Percentiles rank a stretch among this genome's conserved stretches.
Evolutionary conservation across 2,113 vertebrate species (phyloP).

Genomic region (Todiramphus saurophagus): DNA sequence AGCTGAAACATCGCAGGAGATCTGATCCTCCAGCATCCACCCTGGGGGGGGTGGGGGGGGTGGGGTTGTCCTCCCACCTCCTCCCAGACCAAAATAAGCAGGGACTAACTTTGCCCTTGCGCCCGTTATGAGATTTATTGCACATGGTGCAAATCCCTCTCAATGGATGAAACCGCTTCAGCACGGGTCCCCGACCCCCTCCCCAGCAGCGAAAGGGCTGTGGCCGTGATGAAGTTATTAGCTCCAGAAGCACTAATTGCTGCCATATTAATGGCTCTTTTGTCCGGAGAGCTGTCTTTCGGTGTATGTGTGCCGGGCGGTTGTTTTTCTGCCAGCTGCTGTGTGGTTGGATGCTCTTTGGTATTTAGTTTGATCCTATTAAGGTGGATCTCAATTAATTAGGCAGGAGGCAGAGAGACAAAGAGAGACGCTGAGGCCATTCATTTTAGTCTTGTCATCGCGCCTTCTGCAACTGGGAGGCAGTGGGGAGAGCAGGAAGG

Average conservation of each 20-base stretch:
- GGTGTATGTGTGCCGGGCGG: not conserved
- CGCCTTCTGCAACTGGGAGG: not conserved
- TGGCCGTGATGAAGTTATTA: not conserved
- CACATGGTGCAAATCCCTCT: not conserved
- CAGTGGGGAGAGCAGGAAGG: not conserved
- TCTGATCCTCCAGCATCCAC: not conserved
- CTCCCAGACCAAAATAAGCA: not conserved
- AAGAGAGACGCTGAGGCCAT: not conserved
- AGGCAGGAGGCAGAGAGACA: constrained; percentile 32
- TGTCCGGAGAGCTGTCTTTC: not conserved
- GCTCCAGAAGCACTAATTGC: not conserved
- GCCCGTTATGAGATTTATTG: fast-evolving
- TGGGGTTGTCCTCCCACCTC: not conserved
- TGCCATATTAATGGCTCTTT: not conserved
- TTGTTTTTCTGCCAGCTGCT: constrained; percentile 49
- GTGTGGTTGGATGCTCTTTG: constrained; percentile 40
- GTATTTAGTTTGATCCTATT: constrained; percentile 58
- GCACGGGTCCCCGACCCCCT: fast-evolving
- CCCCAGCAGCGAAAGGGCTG: not conserved
- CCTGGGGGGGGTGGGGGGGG: too few relatives aligned
- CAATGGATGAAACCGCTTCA: fast-evolving
- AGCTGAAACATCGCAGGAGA: not conserved
- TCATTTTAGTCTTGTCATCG: constrained; percentile 10
- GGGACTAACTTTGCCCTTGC: not conserved
- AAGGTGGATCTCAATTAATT: constrained; percentile 70